Conservation (phyloP, 2,113 vertebrate genomes). For the Lampris megalopsis region DNA sequence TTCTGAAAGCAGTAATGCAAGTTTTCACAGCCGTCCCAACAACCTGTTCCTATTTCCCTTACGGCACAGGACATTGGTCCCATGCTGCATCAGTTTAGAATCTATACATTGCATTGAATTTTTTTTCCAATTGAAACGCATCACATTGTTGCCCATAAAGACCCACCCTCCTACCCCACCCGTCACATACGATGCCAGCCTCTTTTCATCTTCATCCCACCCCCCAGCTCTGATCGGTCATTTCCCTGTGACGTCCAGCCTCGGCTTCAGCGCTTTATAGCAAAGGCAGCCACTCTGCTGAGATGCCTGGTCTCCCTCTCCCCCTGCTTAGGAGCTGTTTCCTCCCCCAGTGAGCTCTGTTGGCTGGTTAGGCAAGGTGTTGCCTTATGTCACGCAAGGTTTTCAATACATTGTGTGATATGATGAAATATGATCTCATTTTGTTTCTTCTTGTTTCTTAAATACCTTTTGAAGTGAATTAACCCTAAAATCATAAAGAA, state of each 20-base stretch:
- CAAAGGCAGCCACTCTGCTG: background rate
- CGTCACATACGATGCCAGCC: constrained; percentile 49
- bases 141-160: constrained; percentile 16
- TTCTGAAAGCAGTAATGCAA: background rate
- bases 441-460: no score
- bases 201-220: constrained; percentile 41
- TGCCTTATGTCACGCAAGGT: background rate
- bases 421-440: background rate
- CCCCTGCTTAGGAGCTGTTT: background rate
- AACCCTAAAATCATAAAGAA: background rate
- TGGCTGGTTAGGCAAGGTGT: background rate
- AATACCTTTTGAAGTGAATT: background rate
- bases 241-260: constrained; percentile 37
- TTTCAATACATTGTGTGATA: background rate
- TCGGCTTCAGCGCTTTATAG: constrained; percentile 1
- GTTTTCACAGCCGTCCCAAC: background rate
- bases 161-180: constrained; percentile 43
- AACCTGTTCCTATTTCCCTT: background rate
- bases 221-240: constrained; percentile 9
- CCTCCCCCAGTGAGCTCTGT: background rate
- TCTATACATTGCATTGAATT: constrained; percentile 7
- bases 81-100: constrained; percentile 35
- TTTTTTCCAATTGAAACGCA: background rate
- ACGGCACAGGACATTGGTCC: constrained; percentile 1
- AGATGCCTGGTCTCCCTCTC: background rate